Evolutionary conservation across 2,797 vertebrate genomes (phyloP), one percentile per base, ranked within the genome.

Genomic region (Sus cebifrons): DNA sequence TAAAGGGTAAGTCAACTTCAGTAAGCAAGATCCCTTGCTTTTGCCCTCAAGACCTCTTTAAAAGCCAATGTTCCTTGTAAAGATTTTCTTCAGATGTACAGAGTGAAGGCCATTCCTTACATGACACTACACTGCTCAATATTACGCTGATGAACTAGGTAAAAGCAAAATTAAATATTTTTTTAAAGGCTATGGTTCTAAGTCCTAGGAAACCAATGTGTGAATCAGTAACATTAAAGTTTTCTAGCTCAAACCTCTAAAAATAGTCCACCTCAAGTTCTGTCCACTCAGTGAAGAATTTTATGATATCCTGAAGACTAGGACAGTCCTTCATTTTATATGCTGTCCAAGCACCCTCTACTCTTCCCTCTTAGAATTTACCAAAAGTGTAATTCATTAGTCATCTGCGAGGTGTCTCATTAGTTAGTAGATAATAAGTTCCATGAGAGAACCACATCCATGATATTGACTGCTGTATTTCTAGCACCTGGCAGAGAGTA

Each of bases 381-480:
- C 25, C 18, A 27, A 81, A 68, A 92, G 12, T 75, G 5, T 65
- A 87, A 87, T 81, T 85, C 62, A 85, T 32, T 70, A 70, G 75
- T 67, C 85, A 56, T 32, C 29, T 89, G 60, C 79, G 54, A 90
- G n/a, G 49, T 70, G 15, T 74, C 70, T 84, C 65, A 65, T 75
- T 84, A 86, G 71, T 49, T 84, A 86, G 71, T 49, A 87, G 85
- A 70, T 65, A 89, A 54, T 64, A 90, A 89, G 18, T 23, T 87
- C 52, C 36, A 25, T 52, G 36, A 87, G 16, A 96, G 20, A 92
- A 67, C 18, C 82, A 21, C 20, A 95, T 44, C 52, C 65, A 44
- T 94, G 75, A 90, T 13, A 54, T 20, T 91, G 54, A 79, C 86
- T 86, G 16, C 40, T 58, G 6, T 82, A 91, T 64, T 44, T 77